A percentile compares a stretch with the other conserved stretches of the same genome.
These are phyloP conservation scores for Galeopsomyia nigrocyanea DNA, from an alignment of 2,888 invertebrate species.

Conservation along the genomic window DNA sequence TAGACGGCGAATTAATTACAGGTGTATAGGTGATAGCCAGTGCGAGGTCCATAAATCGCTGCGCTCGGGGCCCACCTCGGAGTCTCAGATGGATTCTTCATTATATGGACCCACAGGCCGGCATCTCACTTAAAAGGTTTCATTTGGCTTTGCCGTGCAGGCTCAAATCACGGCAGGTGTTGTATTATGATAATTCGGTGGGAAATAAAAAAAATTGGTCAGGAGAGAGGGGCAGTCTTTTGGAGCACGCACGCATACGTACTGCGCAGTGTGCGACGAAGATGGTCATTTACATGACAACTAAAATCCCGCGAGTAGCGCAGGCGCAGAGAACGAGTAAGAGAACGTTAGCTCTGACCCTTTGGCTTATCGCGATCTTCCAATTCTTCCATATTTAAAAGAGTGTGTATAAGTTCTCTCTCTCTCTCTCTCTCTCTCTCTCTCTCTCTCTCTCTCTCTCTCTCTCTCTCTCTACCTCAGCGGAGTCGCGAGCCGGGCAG, in stretches of 20 bases:
- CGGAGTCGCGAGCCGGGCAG: slow-evolving; percentile 46
- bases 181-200: slow-evolving; percentile 1
- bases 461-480: slow-evolving; percentile 22
- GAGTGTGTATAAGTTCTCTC: slow-evolving; percentile 48
- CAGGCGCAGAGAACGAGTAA: not conserved
- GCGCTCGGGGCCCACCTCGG: slow-evolving; percentile 34
- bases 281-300: slow-evolving; percentile 67
- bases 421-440: slow-evolving; percentile 8
- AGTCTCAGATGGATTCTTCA: slow-evolving; percentile 29
- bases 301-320: slow-evolving; percentile 56
- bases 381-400: slow-evolving; percentile 68
- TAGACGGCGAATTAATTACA: slow-evolving; percentile 36
- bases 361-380: slow-evolving; percentile 63
- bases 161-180: slow-evolving; percentile 6
- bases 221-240: too few species aligned
- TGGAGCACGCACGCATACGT: too few species aligned
- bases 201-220: too few species aligned
- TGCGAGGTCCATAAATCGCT: slow-evolving; percentile 31
- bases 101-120: not conserved
- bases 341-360: slow-evolving; percentile 17
- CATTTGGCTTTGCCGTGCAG: slow-evolving; percentile 10
- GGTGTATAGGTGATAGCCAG: not conserved
- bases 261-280: slow-evolving; percentile 30
- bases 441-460: slow-evolving; percentile 6
- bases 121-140: slow-evolving; percentile 33